Base-by-base conservation (phyloP, 2,888 invertebrate species). In the Minunthozetes semirufus region DNA sequence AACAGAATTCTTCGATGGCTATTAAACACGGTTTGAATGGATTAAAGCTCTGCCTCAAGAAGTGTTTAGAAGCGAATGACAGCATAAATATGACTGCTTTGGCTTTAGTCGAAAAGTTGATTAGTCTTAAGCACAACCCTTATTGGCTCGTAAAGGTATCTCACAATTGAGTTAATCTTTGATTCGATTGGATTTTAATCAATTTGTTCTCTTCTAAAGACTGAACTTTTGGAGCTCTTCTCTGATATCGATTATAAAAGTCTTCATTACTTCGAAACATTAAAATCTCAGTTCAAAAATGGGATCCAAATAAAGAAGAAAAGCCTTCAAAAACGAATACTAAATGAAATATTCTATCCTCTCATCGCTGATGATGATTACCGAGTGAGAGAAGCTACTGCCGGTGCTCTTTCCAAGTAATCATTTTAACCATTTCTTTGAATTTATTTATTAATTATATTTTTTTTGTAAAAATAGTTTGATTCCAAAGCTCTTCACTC, bases 101-200 rank as follows among this genome's bases (percentile, higher is more conserved):
- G 22, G 84, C 86, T 17, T 82, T 89, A 6, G 82, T 93, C 63
- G 86, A 88, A 77, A 83, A 86, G 25, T 83, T 93, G 8, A 86
- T 90, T 13, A 83, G 84, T 33, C 85, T 91, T 1, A 87, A 88
- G 75, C 84, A 85, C 59, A 92, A 92, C 82, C 88, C 89, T 0
- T 94, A 94, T 82, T 94, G 93, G 90, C 85, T 94, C 72, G 90
- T 93, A 68, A 90, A 90, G 85, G 90, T 92, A 78, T 46, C 5
- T 38, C 13, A n/a, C 22, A 13, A 27, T 22, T 25, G 46, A 75
- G 0, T n/a, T n/a, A 27, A 48, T 42, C 5, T 33, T 42, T 11
- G 25, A 6, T 5, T 8, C 15, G 11, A 46, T 48, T 46, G 5
- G 38, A 70, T 71, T 46, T 48, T 4, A 29, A n/a, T 50, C 19